Evolutionary conservation across 2,888 invertebrate species (phyloP), one percentile per base, ranked within the genome.

Genomic region (Philaethria dido): DNA sequence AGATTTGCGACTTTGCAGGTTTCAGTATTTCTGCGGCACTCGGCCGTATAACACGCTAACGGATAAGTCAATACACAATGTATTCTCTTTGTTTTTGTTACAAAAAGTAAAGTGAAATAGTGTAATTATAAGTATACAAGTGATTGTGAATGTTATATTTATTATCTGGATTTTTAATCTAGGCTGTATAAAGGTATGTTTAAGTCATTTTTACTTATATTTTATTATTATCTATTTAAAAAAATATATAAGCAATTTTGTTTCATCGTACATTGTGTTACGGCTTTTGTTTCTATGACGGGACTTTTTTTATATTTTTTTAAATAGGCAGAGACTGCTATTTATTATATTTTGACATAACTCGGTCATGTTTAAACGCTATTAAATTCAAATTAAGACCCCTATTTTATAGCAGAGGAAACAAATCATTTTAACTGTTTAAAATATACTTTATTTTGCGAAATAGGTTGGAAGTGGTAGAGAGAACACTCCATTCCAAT

Each of bases 21-120:
- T 59, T 64, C 48, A 66, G 66, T 69, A 45, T 62, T 57, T 59
- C 59, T 72, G 72, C 72, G 72, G 68, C 68, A 72, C 57, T 64
- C 52, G 20, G 33, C 52, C 45, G 72, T 29, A 14, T 1, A 5
- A 20, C 59, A 64, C 55, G 70, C 29, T 20, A 48, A 3, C 39
- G 9, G 1, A 1, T 48, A 13, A 44, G 9, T 42, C 11, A 52
- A 57, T 36, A 8, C 33, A 45, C 14, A 60, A 50, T 44, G 20
- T 22, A 42, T 48, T 20, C 39, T 44, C 11, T 20, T 44, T 69
- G 29, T n/a, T 50, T 62, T 66, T 52, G 25, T n/a, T 36, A n/a
- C 22, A 48, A 45, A 54, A 62, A 55, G 8, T 57, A 48, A 66
- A 22, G 36, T 52, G 33, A 59, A 44, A 50, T 18, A 52, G 48